Percentiles rank a stretch among this genome's conserved stretches.
Evolutionary conservation across 2,113 vertebrate genomes (phyloP).

Genomic region (Myrmecobius fasciatus): DNA sequence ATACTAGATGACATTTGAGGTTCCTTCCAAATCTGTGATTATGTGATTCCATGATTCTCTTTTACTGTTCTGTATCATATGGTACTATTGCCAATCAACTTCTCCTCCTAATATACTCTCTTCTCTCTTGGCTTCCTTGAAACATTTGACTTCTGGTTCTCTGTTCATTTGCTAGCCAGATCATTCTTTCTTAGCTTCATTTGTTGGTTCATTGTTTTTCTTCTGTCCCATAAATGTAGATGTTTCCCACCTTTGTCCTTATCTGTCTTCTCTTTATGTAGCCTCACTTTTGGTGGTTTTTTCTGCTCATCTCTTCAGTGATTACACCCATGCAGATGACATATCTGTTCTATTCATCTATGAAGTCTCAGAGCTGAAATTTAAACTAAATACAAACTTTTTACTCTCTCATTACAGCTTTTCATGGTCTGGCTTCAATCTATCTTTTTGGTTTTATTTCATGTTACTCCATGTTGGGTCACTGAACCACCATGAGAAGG

Average conservation of each 20-base stretch:
- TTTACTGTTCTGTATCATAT: neutral
- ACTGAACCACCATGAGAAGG: too few species aligned
- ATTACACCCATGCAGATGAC: too few species aligned
- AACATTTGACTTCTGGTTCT: neutral
- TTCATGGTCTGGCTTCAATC: too few species aligned
- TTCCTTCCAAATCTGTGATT: neutral
- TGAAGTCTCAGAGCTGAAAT: too few species aligned
- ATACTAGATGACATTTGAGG: neutral
- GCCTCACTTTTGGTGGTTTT: neutral
- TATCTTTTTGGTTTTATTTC: too few species aligned
- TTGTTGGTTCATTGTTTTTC: neutral
- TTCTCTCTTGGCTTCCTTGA: too few species aligned
- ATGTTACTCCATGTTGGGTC: too few species aligned
- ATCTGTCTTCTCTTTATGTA: neutral
- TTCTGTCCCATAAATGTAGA: neutral
- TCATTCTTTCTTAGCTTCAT: neutral
- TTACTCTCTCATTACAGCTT: too few species aligned
- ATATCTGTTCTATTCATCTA: too few species aligned
- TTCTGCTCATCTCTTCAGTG: neutral
- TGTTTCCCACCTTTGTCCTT: neutral
- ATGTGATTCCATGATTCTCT: neutral
- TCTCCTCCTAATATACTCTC: neutral
- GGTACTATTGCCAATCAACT: neutral
- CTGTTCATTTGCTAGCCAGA: rapidly evolving
- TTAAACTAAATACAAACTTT: too few species aligned